Conservation (phyloP, 1,140 invertebrate species). For the Drosophila suzukii region DNA sequence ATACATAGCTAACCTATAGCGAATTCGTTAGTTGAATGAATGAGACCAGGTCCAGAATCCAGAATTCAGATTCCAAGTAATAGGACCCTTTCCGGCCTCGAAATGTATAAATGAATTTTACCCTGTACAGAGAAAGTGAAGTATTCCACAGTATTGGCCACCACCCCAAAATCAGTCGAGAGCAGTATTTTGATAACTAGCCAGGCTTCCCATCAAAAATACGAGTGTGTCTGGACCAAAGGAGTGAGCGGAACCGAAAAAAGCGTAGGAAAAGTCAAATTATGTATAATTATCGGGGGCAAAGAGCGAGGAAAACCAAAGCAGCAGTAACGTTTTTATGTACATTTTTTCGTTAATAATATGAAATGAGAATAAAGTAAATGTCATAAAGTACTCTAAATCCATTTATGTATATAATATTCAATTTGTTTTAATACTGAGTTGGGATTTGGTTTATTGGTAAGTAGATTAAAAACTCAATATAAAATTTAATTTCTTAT, state of each 20-base stretch:
- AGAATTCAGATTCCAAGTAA: background rate
- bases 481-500: too few species aligned
- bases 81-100: slow-evolving; percentile 11
- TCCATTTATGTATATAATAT: slow-evolving; percentile 31
- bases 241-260: slow-evolving; percentile 4
- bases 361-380: slow-evolving; percentile 66
- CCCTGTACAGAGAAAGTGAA: slow-evolving; percentile 66
- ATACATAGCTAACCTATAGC: slow-evolving; percentile 51
- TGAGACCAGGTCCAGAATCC: slow-evolving; percentile 14
- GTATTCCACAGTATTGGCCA: slow-evolving; percentile 14
- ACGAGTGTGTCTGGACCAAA: slow-evolving; percentile 38
- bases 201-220: slow-evolving; percentile 59
- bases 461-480: background rate
- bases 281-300: slow-evolving; percentile 54
- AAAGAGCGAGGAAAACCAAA: slow-evolving; percentile 14
- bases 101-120: slow-evolving; percentile 63
- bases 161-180: slow-evolving; percentile 17
- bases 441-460: background rate
- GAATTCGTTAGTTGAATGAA: slow-evolving; percentile 59
- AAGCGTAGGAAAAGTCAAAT: slow-evolving; percentile 73
- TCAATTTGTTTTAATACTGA: slow-evolving; percentile 3
- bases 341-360: slow-evolving; percentile 68
- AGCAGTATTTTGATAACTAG: slow-evolving; percentile 48
- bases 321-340: slow-evolving; percentile 67
- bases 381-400: slow-evolving; percentile 52